Evolutionary conservation across 2,888 invertebrate species (phyloP), one percentile per base, ranked within the genome.

Genomic region (Cantharis rufa): DNA sequence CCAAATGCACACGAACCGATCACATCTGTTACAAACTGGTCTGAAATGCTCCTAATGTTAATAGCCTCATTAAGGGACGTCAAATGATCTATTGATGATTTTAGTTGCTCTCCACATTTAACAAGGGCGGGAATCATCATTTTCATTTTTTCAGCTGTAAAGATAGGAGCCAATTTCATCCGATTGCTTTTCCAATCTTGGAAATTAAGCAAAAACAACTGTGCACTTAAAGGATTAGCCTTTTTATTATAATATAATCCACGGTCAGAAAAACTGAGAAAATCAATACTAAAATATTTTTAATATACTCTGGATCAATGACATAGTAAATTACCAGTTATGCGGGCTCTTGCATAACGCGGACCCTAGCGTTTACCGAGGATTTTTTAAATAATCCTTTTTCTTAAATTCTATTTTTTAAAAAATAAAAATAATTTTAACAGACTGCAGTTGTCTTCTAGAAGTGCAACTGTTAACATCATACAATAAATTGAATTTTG

Each of bases 1-100:
- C 91, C 91, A 82, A 91, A 91, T 15, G 90, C 91, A 69, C 90
- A 89, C 64, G 89, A 89, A 0, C 90, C 90, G 21, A 91, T 90
- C 0, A 90, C 89, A 81, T 91, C 90, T 10, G 89, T 89, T 1
- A 90, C 89, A 78, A 86, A 90, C 3, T 88, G 86, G 0, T 88
- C 87, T 27, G 87, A 84, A 10, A 88, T 71, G 48, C 89, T 88
- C 81, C 88, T 88, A 1, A 89, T 82, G 70, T 91, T 90, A 0
- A 88, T 77, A 0, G 86, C 83, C 4, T 81, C 71, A 10, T 48
- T 83, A 72, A 69, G 84, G 71, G 70, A 79, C 1, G 76, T 70
- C 24, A 76, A 27, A 27, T 82, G 64, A 9, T 82, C 75, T 28
- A 87, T 70, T 27, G 82, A 81, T 4, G 82, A 77, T 3, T 82